These are phyloP conservation scores for Oplegnathus fasciatus DNA, from an alignment of 2,113 vertebrate species.

Conservation along the genomic window DNA sequence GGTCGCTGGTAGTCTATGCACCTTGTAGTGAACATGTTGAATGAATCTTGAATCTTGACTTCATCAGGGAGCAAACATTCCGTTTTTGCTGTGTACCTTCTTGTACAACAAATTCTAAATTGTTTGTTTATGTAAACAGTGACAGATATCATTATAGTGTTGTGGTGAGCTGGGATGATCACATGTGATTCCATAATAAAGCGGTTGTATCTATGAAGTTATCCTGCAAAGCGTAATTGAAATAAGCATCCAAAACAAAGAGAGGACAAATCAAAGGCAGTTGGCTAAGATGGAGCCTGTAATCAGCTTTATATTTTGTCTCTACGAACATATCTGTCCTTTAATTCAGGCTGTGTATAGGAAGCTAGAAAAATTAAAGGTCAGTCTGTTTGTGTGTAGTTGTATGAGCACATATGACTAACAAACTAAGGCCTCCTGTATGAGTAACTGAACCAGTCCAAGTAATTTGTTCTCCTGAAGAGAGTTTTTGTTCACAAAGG, in stretches of 20 bases:
- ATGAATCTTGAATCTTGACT: not conserved
- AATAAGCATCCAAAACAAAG: constrained; percentile 5
- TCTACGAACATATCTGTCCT: constrained; percentile 24
- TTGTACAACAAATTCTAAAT: constrained; percentile 6
- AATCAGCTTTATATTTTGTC: constrained; percentile 32
- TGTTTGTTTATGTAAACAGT: not conserved
- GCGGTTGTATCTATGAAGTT: constrained; percentile 13
- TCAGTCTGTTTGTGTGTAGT: constrained; percentile 1
- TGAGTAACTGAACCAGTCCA: constrained; percentile 11
- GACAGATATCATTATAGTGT: not conserved
- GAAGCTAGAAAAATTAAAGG: constrained; percentile 30
- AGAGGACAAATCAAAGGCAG: constrained; percentile 36
- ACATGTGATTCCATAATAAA: not conserved
- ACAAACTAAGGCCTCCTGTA: not conserved
- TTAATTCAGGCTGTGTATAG: constrained; percentile 45
- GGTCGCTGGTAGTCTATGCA: not conserved
- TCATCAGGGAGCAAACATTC: not conserved
- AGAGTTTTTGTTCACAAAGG: not conserved
- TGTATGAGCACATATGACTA: not conserved
- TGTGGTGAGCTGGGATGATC: constrained; percentile 1
- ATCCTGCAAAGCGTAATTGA: constrained; percentile 10
- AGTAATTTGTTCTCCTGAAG: not conserved
- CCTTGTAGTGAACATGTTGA: not conserved
- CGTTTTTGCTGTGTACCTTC: not conserved
- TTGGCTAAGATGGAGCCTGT: not conserved